Percentiles rank a stretch among this genome's conserved stretches.
These are phyloP conservation scores for Melanotaenia duboulayi DNA, from an alignment of 2,113 vertebrate genomes.

Conservation along the genomic window DNA sequence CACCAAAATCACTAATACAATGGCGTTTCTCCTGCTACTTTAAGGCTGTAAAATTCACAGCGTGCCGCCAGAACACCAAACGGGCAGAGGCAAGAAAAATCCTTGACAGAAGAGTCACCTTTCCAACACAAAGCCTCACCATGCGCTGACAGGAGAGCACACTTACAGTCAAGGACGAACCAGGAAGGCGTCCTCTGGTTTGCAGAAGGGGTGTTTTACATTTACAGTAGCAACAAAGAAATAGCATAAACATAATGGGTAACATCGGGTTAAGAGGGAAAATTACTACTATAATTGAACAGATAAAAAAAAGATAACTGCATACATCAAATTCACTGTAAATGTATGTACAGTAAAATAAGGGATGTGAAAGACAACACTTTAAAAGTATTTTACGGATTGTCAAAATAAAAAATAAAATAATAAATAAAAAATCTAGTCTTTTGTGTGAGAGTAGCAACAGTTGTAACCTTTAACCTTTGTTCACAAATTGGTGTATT, in stretches of 20 bases:
- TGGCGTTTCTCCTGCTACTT: slow-evolving; percentile 13
- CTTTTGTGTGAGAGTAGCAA: neutral
- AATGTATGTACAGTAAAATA: neutral
- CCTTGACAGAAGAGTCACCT: slow-evolving; percentile 51
- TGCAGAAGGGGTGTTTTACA: slow-evolving; percentile 10
- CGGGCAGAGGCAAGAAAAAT: slow-evolving; percentile 39
- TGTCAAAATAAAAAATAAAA: neutral
- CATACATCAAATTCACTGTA: neutral
- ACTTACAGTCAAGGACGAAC: slow-evolving; percentile 14
- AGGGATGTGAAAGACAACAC: neutral
- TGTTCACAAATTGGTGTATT: neutral
- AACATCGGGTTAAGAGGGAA: neutral
- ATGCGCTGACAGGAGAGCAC: slow-evolving; percentile 19
- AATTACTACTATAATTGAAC: neutral
- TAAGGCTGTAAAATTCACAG: slow-evolving; percentile 52
- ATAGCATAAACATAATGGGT: neutral
- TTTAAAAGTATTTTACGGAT: neutral
- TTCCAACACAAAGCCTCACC: slow-evolving; percentile 41
- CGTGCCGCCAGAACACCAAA: slow-evolving; percentile 39
- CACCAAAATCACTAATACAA: slow-evolving; percentile 1
- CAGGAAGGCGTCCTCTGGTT: slow-evolving; percentile 3
- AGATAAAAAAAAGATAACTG: neutral
- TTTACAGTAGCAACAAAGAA: slow-evolving; percentile 13
- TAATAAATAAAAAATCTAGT: neutral
- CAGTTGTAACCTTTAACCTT: neutral